Base-by-base conservation (phyloP, 2,888 invertebrate species). In the Graphium colonna region DNA sequence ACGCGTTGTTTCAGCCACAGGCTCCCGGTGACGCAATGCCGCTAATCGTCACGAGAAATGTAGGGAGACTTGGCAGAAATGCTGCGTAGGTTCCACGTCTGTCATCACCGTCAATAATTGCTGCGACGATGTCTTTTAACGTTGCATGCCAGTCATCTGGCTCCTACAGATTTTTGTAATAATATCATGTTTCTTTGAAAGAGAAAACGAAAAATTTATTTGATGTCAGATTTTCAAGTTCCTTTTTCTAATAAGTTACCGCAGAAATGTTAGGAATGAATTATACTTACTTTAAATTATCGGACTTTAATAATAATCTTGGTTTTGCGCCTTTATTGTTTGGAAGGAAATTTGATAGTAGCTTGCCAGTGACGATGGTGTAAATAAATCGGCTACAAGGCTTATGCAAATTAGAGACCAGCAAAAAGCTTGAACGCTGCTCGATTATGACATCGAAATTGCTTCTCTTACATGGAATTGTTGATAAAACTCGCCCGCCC, bases 401-500 rank as follows among this genome's bases (percentile, higher is more conserved):
- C 38, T 38, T 44, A 31, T n/a, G 33, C 16, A 33, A 33, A 21
- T 21, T 21, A 21, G 3, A 3, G 21, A 21, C 3, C 2, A 5
- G 21, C 21, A 21, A 21, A 21, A 21, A 21, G 21, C 5, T 21
- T 5, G 21, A 21, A 2, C 31, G 10, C 26, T 26, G 3, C 9
- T 31, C 31, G 31, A 31, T 31, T 31, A 31, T 31, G 31, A 31
- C 31, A 5, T 36, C 21, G 17, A 12, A 39, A 51, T 51, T 43
- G 51, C 51, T 39, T 15, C 41, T 41, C 42, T 36, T 42, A 38
- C 18, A 33, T 36, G 48, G 15, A 18, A 15, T 9, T 12, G 43
- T 44, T 49, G 15, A 49, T 21, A 43, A 49, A 68, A 79, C 82
- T 71, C 64, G 82, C 79, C 82, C 83, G 82, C 83, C 84, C 74